Base-by-base conservation (phyloP, 2,113 vertebrate genomes). In the Takifugu bimaculatus region DNA sequence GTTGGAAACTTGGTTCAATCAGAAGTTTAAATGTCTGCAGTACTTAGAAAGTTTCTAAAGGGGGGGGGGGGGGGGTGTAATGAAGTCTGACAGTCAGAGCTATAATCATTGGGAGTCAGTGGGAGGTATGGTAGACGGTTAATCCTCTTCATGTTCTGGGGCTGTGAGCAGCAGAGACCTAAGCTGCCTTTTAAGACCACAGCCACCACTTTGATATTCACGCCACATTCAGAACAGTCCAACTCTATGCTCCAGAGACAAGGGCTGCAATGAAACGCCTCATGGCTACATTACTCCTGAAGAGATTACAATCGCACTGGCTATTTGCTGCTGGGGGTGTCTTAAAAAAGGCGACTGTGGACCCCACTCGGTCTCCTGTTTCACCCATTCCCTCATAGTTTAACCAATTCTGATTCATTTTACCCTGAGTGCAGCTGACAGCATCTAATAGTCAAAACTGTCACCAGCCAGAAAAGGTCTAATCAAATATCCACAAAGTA, bases 81-180 rank as follows among this genome's bases (percentile, higher is more conserved):
- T 91, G 85, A 85, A 78, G 81, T 84, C 84, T 89, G 82, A 84
- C 79, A 81, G 77, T 70, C 74, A 61, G 66, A 77, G 74, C 75
- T 80, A 83, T 87, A 86, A 83, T 82, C 78, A 85, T 74, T 74
- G 79, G 70, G 61, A 87, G 83, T 86, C 79, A 70, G 85, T 86
- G 79, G 79, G 80, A 84, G 85, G 81, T 81, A 71, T 75, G 74
- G 73, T 68, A 74, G 81, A 72, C 10, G 57, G 66, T 75, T 85
- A 85, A 91, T 89, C 88, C 80, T 77, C 79, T 85, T 81, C 83
- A 87, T 87, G 84, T 83, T 87, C 78, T 79, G 81, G 77, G 77
- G 74, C 79, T 82, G 80, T 88, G 81, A 88, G 86, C 84, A 86
- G 78, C 60, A 63, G 44, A 79, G 85, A 85, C 82, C 83, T 77